Conservation (phyloP, 37 sponge, comb jelly and placozoan genomes). For the Diacarnus erythraeanus region DNA sequence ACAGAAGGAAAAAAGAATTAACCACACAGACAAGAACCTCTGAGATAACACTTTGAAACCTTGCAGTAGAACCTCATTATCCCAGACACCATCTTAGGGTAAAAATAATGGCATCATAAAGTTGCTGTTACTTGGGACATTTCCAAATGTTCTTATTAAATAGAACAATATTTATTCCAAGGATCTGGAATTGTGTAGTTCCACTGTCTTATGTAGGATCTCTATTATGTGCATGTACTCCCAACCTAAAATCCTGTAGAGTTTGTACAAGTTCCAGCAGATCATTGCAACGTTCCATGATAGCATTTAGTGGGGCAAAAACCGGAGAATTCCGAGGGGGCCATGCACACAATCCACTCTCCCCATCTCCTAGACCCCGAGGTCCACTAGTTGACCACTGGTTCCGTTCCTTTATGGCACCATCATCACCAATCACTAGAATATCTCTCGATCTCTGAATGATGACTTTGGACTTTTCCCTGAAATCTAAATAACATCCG, state of each 20-base stretch:
- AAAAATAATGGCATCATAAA: too few relatives aligned
- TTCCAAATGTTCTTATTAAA: too few relatives aligned
- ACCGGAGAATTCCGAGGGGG: constrained; percentile 77
- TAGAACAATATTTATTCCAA: too few relatives aligned
- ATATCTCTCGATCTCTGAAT: constrained; percentile 23
- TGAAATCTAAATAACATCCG: constrained; percentile 84
- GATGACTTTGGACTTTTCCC: constrained; percentile 51
- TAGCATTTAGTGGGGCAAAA: constrained; percentile 67
- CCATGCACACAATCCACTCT: constrained; percentile 47
- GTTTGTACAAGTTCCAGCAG: constrained; percentile 87
- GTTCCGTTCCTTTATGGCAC: not conserved
- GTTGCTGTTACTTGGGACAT: too few relatives aligned
- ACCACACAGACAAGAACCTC: too few relatives aligned
- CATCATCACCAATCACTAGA: not conserved
- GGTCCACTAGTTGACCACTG: not conserved
- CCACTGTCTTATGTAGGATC: too few relatives aligned
- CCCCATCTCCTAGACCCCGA: not conserved
- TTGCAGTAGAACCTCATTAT: too few relatives aligned
- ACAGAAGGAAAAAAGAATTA: not conserved
- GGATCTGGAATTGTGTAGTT: too few relatives aligned
- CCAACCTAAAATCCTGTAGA: constrained; percentile 76
- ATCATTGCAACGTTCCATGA: constrained; percentile 94
- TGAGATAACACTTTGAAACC: too few relatives aligned
- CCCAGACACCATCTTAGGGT: too few relatives aligned
- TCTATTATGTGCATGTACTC: too few relatives aligned